phyloP scores from a whole-genome alignment of 1,140 invertebrate species.

The Brachionus manjavacas region DNA sequence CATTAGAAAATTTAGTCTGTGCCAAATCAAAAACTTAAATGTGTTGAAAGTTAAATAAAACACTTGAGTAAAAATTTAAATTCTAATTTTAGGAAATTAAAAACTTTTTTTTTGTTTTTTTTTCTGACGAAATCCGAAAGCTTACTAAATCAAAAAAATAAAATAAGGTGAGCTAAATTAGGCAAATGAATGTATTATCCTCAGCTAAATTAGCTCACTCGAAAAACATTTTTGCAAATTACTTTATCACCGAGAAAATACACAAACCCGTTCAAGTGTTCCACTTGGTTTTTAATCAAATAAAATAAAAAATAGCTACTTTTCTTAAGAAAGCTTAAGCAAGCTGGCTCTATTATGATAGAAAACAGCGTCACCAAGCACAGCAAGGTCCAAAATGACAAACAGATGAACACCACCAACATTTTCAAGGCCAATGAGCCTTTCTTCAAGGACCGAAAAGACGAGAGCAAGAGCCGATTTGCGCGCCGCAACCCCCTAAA shows the following conservation, averaged over 20 bases:
- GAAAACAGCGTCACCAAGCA: neutral
- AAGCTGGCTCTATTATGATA: neutral
- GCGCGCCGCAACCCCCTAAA: neutral
- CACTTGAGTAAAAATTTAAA: neutral
- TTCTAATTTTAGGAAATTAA: neutral
- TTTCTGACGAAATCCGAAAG: neutral
- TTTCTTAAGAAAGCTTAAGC: neutral
- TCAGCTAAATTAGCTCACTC: neutral
- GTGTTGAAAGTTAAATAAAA: neutral
- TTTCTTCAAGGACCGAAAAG: neutral
- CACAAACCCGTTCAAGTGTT: slow-evolving; percentile 11
- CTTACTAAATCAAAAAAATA: neutral
- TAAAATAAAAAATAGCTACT: neutral
- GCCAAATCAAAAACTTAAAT: neutral
- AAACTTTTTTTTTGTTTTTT: neutral
- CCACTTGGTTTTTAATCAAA: neutral
- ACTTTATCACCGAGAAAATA: neutral
- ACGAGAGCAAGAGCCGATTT: neutral
- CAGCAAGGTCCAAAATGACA: neutral
- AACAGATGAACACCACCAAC: neutral
- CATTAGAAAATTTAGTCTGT: neutral
- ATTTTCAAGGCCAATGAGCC: neutral
- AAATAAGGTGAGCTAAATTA: neutral
- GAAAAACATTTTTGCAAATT: neutral
- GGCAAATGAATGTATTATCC: neutral